phyloP scores from a whole-genome alignment of 2,797 vertebrate genomes.

The Leptatherina wallacei region DNA sequence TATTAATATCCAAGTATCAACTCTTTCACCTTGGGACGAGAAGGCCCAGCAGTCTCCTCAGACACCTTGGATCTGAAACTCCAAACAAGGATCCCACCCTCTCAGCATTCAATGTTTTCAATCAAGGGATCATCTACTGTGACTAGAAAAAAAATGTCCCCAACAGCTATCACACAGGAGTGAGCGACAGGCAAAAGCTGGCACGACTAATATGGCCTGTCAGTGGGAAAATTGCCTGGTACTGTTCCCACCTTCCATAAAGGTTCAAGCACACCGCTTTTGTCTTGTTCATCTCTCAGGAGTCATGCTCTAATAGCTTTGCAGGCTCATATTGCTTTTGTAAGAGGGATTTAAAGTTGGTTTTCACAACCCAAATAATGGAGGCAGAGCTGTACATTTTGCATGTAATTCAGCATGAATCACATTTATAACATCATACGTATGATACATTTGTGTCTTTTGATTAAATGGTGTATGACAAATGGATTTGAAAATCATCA shows the following conservation, averaged over 20 bases:
- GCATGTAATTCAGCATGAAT: conserved; percentile 55
- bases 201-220: conserved; percentile 76
- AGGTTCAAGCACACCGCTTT: conserved; percentile 61
- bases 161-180: conserved; percentile 65
- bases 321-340: conserved; percentile 58
- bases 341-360: conserved; percentile 69
- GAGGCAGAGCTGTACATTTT: conserved; percentile 55
- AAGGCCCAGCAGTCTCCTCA: conserved; percentile 42
- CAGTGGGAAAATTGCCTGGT: conserved; percentile 72
- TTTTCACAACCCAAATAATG: conserved; percentile 36
- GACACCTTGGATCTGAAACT: conserved; percentile 64
- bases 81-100: conserved; percentile 71
- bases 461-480: conserved; percentile 57
- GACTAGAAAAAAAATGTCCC: conserved; percentile 74
- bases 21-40: conserved; percentile 52
- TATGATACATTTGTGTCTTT: conserved; percentile 53
- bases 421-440: conserved; percentile 52
- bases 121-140: conserved; percentile 75
- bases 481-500: conserved; percentile 57
- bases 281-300: conserved; percentile 71
- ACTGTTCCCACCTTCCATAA: conserved; percentile 67
- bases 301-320: conserved; percentile 74
- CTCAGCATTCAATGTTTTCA: conserved; percentile 75
- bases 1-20: conserved; percentile 67
- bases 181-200: conserved; percentile 66